These are phyloP conservation scores for Diachasma alloeum DNA, from an alignment of 1,140 invertebrate genomes.

Conservation along the genomic window DNA sequence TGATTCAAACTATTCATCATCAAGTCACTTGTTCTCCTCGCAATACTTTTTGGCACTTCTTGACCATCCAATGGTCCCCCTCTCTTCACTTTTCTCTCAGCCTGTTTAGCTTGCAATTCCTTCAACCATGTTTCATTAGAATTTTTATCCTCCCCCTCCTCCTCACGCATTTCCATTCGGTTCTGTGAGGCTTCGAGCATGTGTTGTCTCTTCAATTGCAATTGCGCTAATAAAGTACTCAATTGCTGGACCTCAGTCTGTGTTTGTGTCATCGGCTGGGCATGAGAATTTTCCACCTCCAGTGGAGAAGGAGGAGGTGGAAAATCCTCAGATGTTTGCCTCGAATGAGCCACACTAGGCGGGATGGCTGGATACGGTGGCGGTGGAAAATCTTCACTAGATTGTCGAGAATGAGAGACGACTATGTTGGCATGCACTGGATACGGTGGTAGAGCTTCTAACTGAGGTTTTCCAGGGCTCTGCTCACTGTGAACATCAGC, in stretches of 20 bases:
- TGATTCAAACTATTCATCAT: slow-evolving; percentile 53
- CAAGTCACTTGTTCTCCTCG: slow-evolving; percentile 56
- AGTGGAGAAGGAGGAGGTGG: slow-evolving; percentile 84
- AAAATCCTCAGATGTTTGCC: slow-evolving; percentile 88
- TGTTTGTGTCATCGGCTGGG: slow-evolving; percentile 16
- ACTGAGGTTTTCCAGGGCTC: slow-evolving; percentile 68
- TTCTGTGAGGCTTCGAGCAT: slow-evolving; percentile 67
- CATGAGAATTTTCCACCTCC: slow-evolving; percentile 60
- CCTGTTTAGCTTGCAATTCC: slow-evolving; percentile 81
- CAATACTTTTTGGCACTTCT: slow-evolving; percentile 52
- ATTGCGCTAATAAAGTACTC: slow-evolving; percentile 73
- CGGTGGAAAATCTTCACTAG: slow-evolving; percentile 88
- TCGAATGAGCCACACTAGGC: slow-evolving; percentile 74
- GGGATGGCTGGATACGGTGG: slow-evolving; percentile 83
- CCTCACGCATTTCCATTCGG: slow-evolving; percentile 36
- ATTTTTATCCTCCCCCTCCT: slow-evolving; percentile 54
- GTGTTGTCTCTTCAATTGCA: slow-evolving; percentile 80
- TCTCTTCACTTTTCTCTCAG: slow-evolving; percentile 71
- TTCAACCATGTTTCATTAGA: slow-evolving; percentile 75
- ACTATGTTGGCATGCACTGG: slow-evolving; percentile 47
- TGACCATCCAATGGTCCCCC: slow-evolving; percentile 46
- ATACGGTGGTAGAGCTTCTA: slow-evolving; percentile 54
- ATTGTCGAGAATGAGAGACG: slow-evolving; percentile 79
- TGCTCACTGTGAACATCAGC: slow-evolving; percentile 85
- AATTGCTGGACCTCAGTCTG: slow-evolving; percentile 55